phyloP scores from a whole-genome alignment of 2,797 vertebrate species.

The Lateolabrax maculatus region DNA sequence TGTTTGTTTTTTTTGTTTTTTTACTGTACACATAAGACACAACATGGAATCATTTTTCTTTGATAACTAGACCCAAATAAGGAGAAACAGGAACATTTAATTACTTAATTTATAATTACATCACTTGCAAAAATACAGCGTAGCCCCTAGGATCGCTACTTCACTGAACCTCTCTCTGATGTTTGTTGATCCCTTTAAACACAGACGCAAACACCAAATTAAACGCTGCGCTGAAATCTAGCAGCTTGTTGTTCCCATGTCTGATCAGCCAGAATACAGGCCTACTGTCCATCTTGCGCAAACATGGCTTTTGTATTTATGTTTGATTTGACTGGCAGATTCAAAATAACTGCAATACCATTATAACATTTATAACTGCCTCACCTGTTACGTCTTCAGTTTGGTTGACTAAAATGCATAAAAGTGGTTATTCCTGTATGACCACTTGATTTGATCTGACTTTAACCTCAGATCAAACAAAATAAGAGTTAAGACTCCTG shows the following conservation, averaged over 20 bases:
- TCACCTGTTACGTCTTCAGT: not conserved
- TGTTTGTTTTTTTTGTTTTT: too few species aligned
- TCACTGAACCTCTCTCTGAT: not conserved
- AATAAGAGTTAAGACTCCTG: too few species aligned
- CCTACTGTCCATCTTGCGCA: not conserved
- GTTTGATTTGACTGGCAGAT: not conserved
- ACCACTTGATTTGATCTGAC: not conserved
- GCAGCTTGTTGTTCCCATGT: not conserved
- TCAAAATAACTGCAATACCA: not conserved
- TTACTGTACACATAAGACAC: not conserved
- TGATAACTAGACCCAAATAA: not conserved
- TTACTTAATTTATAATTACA: not conserved
- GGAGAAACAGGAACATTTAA: not conserved
- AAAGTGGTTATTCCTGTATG: not conserved
- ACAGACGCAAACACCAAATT: not conserved
- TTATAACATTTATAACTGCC: not conserved
- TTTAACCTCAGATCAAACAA: too few species aligned
- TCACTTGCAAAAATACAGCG: not conserved
- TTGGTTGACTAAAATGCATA: not conserved
- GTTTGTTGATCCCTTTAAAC: not conserved
- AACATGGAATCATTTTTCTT: not conserved
- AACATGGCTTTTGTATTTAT: not conserved
- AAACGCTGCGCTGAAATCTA: not conserved
- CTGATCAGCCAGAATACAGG: not conserved
- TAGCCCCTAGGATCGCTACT: fast-evolving